Conservation (phyloP, 2,113 vertebrate genomes). For the Sinocyclocheilus rhinocerous region DNA sequence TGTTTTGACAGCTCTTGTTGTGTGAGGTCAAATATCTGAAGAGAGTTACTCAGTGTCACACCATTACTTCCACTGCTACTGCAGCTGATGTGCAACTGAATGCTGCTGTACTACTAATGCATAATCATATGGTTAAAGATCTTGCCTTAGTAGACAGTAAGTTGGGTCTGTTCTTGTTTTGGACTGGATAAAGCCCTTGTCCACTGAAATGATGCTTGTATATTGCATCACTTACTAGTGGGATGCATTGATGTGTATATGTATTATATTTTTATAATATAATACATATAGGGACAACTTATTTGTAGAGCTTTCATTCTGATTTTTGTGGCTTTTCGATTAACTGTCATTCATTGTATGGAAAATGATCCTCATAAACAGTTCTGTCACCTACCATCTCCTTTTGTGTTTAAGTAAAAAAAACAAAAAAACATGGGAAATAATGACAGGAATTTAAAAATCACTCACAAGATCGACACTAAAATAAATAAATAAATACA, state of each 20-base stretch:
- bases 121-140: background rate
- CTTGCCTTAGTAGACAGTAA: background rate
- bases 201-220: background rate
- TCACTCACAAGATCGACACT: too few relatives aligned
- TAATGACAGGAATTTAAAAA: too few relatives aligned
- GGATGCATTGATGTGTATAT: background rate
- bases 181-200: background rate
- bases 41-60: background rate
- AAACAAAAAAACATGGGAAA: too few relatives aligned
- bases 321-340: too few relatives aligned
- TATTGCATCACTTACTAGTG: background rate
- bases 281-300: too few relatives aligned
- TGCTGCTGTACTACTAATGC: background rate
- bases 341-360: too few relatives aligned
- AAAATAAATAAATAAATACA: too few relatives aligned
- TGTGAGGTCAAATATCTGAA: background rate
- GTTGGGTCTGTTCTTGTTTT: background rate
- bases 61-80: background rate
- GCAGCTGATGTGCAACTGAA: background rate
- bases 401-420: too few relatives aligned
- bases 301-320: too few relatives aligned
- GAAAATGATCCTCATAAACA: too few relatives aligned
- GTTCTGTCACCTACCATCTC: too few relatives aligned
- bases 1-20: conserved; percentile 39
- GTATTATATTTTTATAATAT: too few relatives aligned